These are phyloP conservation scores for Urocyon cinereoargenteus DNA, from an alignment of 2,797 vertebrate genomes.

Conservation along the genomic window DNA sequence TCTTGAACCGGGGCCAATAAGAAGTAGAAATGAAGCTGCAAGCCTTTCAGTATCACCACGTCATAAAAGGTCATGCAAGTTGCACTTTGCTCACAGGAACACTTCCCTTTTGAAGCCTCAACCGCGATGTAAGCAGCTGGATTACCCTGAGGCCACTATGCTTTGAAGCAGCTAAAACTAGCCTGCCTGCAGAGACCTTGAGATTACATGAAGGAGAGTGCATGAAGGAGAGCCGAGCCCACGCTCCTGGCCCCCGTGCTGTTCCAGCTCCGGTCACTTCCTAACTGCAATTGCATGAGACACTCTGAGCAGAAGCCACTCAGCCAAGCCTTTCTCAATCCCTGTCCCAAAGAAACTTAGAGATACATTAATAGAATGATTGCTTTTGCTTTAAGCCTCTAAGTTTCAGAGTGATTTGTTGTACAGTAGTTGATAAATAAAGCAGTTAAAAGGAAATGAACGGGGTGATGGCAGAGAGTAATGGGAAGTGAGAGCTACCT, in stretches of 20 bases:
- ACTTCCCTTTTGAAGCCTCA: not conserved
- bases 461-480: not conserved
- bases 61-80: constrained; percentile 4
- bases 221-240: too few relatives aligned
- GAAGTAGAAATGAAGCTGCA: constrained; percentile 1
- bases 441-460: not conserved
- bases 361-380: not conserved
- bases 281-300: not conserved
- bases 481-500: not conserved
- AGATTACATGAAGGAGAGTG: not conserved
- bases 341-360: not conserved
- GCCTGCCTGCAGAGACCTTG: not conserved
- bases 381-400: constrained; percentile 15
- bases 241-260: not conserved
- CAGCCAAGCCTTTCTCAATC: not conserved
- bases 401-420: not conserved
- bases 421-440: not conserved
- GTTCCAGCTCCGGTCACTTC: not conserved
- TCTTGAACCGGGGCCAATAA: not conserved
- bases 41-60: not conserved
- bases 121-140: not conserved
- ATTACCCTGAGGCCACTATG: not conserved
- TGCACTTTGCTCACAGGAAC: not conserved
- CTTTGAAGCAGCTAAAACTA: not conserved
- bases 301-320: not conserved